Conservation (phyloP, 1,140 invertebrate species). For the Belonocnema kinseyi region DNA sequence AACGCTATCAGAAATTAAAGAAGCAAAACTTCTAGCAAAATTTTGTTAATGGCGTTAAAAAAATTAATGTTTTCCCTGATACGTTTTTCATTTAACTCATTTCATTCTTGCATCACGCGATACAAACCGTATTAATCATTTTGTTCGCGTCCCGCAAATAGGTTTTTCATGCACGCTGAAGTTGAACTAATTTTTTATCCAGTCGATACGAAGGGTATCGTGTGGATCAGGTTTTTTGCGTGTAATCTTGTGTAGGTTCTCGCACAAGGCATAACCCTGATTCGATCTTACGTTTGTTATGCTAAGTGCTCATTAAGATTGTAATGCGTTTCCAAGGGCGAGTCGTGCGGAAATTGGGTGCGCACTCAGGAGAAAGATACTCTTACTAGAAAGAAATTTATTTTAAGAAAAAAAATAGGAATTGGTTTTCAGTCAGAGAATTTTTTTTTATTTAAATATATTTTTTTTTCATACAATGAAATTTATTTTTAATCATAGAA, state of each 20-base stretch:
- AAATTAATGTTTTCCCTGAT: constrained; percentile 22
- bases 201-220: constrained; percentile 16
- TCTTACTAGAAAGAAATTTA: too few species aligned
- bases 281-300: constrained; percentile 73
- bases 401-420: too few species aligned
- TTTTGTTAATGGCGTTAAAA: not conserved
- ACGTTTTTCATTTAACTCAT: constrained; percentile 29
- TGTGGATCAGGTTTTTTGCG: constrained; percentile 33
- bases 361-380: not conserved
- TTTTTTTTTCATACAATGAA: too few species aligned
- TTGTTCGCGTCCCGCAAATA: constrained; percentile 41
- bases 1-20: too few species aligned
- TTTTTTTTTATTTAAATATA: too few species aligned
- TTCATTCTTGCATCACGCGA: constrained; percentile 21
- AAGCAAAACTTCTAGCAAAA: too few species aligned
- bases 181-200: constrained; percentile 28
- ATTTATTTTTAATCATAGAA: too few species aligned
- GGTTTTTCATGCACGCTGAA: constrained; percentile 26
- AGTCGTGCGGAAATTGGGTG: constrained; percentile 63
- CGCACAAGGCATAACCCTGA: constrained; percentile 61
- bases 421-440: too few species aligned
- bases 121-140: constrained; percentile 8
- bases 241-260: constrained; percentile 39
- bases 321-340: constrained; percentile 67
- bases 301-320: constrained; percentile 74